Evolutionary conservation across 2,797 vertebrate genomes (phyloP).

Genomic region (Spatula clypeata): DNA sequence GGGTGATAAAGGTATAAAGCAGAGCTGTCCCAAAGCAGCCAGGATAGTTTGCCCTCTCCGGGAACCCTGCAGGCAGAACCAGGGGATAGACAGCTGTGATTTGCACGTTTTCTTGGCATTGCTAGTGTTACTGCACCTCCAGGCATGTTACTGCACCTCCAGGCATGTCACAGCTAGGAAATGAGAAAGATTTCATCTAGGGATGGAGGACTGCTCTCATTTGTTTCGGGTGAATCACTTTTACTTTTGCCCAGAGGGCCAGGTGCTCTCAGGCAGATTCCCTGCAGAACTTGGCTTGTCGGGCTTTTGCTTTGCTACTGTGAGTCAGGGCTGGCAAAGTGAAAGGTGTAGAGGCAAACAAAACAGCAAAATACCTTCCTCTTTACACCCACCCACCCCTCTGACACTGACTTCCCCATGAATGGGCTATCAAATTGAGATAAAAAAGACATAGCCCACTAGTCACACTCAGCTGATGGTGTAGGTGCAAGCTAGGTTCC

Average conservation of each 20-base stretch:
- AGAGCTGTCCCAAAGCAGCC: neutral
- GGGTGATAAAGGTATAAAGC: neutral
- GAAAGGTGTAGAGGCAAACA: neutral
- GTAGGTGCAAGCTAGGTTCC: neutral
- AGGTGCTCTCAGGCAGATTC: neutral
- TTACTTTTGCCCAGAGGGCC: neutral
- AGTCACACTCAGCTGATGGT: neutral
- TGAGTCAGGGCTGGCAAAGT: neutral
- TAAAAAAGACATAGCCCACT: neutral
- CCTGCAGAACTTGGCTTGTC: neutral
- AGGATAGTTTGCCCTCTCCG: neutral
- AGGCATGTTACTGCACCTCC: neutral
- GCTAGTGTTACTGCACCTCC: neutral
- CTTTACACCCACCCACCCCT: neutral
- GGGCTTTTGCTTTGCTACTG: neutral
- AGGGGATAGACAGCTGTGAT: no score
- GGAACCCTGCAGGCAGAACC: neutral
- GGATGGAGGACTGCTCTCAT: accelerated
- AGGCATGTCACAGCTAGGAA: neutral
- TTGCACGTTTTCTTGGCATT: neutral
- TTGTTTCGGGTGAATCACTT: neutral
- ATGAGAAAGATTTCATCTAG: neutral
- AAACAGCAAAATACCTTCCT: neutral
- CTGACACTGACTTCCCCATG: neutral
- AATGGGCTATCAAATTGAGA: neutral